Base-by-base conservation (phyloP, 2,113 vertebrate genomes). In the Hydrolagus affinis region DNA sequence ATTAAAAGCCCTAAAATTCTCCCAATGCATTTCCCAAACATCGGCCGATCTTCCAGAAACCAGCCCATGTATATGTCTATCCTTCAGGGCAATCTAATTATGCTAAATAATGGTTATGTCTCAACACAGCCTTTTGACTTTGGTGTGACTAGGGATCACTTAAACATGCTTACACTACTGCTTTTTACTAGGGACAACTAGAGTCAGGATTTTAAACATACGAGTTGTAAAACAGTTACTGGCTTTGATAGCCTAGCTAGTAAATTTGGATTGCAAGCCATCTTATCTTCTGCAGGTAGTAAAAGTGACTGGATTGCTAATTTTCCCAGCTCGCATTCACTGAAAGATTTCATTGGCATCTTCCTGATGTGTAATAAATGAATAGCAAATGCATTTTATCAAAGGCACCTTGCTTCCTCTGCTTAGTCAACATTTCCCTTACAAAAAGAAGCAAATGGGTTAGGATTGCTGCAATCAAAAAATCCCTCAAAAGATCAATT, bases 1-100 rank as follows among this genome's bases (percentile, higher is more conserved):
- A n/a, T 60, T 28, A 83, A 30, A 83, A 83, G 15, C 66, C 32
- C 6, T 83, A 30, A 60, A 68, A 68, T 68, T 83, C 12, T 83
- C 78, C 78, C 44, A 44, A 68, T 28, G 60, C 62, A 66, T 60
- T 4, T 32, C 14, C 30, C 60, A 66, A 3, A 32, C 64, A 83
- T 8, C 89, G 91, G 91, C 71, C 85, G 90, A 89, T 89, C 87
- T 85, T 77, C 88, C 88, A 89, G 88, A 87, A 85, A 86, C 89
- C 90, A 88, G 89, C 89, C 88, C 86, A 90, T 88, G 88, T 88
- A 88, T 44, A 44, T 6, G 44, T 88, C 88, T 87, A 64, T 91
- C 91, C 90, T 89, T 89, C 85, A 86, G 91, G 91, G 88, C 92
- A 90, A 88, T 88, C 89, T 90, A 88, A 91, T 91, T 91, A 88